phyloP scores from a whole-genome alignment of 2,797 vertebrate species.

The Rhynchonycteris naso region DNA sequence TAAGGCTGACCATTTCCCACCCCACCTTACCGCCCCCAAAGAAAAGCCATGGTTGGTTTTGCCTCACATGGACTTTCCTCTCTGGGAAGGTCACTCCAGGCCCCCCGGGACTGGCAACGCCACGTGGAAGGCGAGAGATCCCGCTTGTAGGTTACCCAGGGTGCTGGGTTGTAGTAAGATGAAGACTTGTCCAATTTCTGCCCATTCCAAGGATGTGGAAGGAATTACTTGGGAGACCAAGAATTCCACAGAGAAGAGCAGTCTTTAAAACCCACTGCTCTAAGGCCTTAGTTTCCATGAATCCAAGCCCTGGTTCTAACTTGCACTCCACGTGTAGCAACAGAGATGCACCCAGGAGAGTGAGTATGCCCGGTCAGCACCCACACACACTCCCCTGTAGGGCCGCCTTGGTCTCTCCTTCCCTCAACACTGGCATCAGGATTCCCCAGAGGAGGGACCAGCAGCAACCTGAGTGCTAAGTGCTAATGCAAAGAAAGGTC shows the following conservation, averaged over 20 bases:
- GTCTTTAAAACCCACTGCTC: neutral
- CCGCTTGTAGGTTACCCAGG: too few relatives aligned
- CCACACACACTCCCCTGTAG: accelerated
- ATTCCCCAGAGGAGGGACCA: neutral
- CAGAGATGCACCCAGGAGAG: neutral
- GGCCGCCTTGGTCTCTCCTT: neutral
- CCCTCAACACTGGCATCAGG: neutral
- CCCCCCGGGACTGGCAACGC: neutral
- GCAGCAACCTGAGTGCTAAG: neutral
- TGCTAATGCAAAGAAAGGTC: neutral
- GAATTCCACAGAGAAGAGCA: neutral
- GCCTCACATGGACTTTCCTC: neutral
- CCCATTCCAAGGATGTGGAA: neutral
- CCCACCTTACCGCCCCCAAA: accelerated
- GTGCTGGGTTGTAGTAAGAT: neutral
- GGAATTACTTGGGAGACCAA: neutral
- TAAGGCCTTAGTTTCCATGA: neutral
- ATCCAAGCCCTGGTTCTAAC: accelerated
- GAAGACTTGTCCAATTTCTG: neutral
- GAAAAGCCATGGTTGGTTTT: neutral
- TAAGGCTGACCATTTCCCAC: neutral
- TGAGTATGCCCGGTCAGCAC: accelerated
- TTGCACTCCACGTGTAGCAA: accelerated
- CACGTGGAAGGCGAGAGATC: too few relatives aligned
- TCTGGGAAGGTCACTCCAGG: neutral